These are phyloP conservation scores for Bos taurus DNA, from an alignment of 2,113 vertebrate genomes.

Conservation along the genomic window DNA sequence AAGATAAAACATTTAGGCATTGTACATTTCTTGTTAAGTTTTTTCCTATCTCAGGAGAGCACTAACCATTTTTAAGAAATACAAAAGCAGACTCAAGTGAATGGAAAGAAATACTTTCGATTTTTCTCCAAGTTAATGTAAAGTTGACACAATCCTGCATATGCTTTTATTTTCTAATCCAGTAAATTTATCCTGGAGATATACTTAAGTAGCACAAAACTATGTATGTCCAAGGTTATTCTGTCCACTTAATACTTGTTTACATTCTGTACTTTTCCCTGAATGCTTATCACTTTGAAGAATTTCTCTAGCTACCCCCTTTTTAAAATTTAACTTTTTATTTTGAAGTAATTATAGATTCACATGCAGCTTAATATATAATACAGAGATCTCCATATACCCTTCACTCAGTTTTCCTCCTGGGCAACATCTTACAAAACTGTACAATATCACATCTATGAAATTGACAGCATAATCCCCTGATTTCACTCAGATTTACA, in stretches of 20 bases:
- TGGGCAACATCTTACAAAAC: not conserved
- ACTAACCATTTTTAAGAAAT: not conserved
- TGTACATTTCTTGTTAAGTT: not conserved
- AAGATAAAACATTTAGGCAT: not conserved
- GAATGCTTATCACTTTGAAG: not conserved
- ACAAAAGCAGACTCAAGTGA: not conserved
- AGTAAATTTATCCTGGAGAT: not conserved
- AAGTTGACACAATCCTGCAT: not conserved
- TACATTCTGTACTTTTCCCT: not conserved
- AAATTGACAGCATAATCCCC: not conserved
- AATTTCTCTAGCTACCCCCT: not conserved
- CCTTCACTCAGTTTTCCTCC: not conserved
- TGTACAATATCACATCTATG: not conserved
- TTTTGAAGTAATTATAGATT: not conserved
- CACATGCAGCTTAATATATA: not conserved
- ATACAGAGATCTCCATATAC: not conserved
- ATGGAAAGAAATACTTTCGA: not conserved
- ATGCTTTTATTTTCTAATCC: not conserved
- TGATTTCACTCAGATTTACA: not conserved
- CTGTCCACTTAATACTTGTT: not conserved
- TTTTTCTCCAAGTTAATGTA: not conserved
- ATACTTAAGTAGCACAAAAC: not conserved
- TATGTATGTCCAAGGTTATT: not conserved
- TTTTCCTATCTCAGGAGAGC: not conserved
- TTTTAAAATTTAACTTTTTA: not conserved